Base-by-base conservation (phyloP, 2,113 vertebrate genomes). In the Pyrgilauda ruficollis region DNA sequence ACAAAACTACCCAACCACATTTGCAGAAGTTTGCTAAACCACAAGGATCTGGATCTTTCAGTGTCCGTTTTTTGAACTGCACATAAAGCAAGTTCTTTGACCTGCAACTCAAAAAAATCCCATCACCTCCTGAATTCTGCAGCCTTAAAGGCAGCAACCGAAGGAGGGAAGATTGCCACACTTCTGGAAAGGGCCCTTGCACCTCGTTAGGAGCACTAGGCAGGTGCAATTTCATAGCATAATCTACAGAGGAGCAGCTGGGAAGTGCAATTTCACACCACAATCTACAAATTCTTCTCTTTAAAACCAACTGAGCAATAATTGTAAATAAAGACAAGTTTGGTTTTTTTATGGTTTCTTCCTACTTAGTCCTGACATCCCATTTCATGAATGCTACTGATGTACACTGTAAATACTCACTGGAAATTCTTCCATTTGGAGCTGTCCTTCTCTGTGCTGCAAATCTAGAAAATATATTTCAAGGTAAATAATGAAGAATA, bases 351-450 rank as follows among this genome's bases (percentile, higher is more conserved):
- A 46, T 27, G 7, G 23, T 62, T 94, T 90, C n/a, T 74, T 27
- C 72, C 50, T 30, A 58, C 33, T 73, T 74, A 86, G 17, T 31
- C 56, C 59, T 74, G 39, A 74, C 68, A 90, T 35, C 30, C 49
- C 19, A 50, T 15, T 56, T 79, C 47, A 68, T 49, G 39, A 72
- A 43, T 16, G 35, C 16, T 56, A 43, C 19, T 62, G 15, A 41
- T 17, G n/a, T 10, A 43, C 37, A 43, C 46, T 46, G 20, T 52
- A 91, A 85, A 89, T 86, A 98, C 99, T 98, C 96, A 99, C 99
- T 53, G 97, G 84, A 97, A 99, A 97, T 94, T 98, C 96, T 94
- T 99, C 99, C 37, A 94, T 98, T 96, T 99, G 99, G 97, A 99
- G 98, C 67, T 98, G 98, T 50, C 98, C 98, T 77, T 99, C 99